Percentiles rank a stretch among this genome's conserved stretches.
Conservation (phyloP, 2,888 invertebrate genomes). For the Microplitis deprimator region DNA sequence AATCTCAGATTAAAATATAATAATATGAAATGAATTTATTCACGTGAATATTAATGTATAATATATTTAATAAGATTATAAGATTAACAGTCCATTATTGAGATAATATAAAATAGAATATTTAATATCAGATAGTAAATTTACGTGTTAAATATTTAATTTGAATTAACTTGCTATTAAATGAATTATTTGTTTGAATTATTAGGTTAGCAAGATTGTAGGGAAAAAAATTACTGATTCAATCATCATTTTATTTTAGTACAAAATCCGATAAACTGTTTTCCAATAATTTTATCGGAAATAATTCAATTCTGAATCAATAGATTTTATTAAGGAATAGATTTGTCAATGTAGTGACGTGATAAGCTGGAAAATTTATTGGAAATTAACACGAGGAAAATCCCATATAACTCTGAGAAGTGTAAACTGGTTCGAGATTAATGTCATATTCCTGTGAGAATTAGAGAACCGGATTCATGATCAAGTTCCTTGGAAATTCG, state of each 20-base stretch:
- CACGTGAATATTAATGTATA: background rate
- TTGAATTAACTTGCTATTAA: background rate
- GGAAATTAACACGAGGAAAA: slow-evolving; percentile 22
- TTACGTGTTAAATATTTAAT: background rate
- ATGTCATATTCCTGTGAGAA: slow-evolving; percentile 46
- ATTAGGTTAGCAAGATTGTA: slow-evolving; percentile 15
- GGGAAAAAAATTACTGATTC: background rate
- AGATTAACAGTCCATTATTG: background rate
- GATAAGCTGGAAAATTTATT: slow-evolving; percentile 21
- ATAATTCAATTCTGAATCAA: background rate
- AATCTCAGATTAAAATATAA: too few species aligned
- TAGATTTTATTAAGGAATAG: background rate
- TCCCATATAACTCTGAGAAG: slow-evolving; percentile 27
- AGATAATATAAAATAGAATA: background rate
- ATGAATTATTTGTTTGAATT: slow-evolving; percentile 12
- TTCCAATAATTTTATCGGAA: background rate
- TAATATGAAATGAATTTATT: background rate
- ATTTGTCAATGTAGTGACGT: slow-evolving; percentile 12
- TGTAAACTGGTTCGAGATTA: slow-evolving; percentile 45
- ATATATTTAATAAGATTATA: background rate
- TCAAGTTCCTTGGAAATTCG: slow-evolving; percentile 52
- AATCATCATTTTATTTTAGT: background rate
- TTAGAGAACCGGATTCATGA: slow-evolving; percentile 46
- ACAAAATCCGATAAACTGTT: too few species aligned
- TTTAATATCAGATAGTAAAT: background rate